These are phyloP conservation scores for Calephelis virginiensis DNA, from an alignment of 1,140 invertebrate genomes.

Conservation along the genomic window DNA sequence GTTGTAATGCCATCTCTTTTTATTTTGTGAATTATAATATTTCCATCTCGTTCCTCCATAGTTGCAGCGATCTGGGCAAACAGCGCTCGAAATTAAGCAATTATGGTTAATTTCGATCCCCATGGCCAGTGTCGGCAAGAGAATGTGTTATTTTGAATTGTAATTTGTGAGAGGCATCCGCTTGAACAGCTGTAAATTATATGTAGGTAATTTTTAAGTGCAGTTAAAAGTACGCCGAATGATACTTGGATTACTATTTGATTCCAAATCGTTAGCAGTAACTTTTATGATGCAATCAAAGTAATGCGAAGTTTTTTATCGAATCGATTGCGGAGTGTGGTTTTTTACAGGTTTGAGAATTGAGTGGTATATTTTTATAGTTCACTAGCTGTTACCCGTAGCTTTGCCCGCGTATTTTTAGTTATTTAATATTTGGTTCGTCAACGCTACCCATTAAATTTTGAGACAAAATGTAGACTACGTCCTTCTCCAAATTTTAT, in stretches of 20 bases:
- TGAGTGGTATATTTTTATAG: too few species aligned
- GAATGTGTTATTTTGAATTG: conserved; percentile 75
- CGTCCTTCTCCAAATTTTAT: too few species aligned
- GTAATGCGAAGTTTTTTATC: too few species aligned
- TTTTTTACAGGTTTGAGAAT: too few species aligned
- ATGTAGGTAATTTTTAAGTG: conserved; percentile 51
- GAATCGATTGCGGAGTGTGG: too few species aligned
- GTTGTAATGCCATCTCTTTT: conserved; percentile 38
- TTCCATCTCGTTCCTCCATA: conserved; percentile 42
- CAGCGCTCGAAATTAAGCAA: conserved; percentile 73
- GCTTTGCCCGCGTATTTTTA: too few species aligned
- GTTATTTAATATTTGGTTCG: too few species aligned
- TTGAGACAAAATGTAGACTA: too few species aligned
- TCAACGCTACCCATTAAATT: too few species aligned
- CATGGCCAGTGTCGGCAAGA: conserved; percentile 56
- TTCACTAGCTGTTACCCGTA: too few species aligned
- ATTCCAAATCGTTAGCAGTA: conserved; percentile 23
- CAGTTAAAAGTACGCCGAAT: conserved; percentile 30
- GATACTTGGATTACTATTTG: conserved; percentile 23
- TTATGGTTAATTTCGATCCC: conserved; percentile 75
- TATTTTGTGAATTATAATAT: conserved; percentile 30
- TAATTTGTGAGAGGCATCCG: conserved; percentile 76
- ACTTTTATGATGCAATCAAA: neutral
- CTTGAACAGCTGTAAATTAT: conserved; percentile 73
- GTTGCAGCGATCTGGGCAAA: conserved; percentile 61